Evolutionary conservation across 2,113 vertebrate genomes (phyloP).

Genomic region (Promerops cafer): DNA sequence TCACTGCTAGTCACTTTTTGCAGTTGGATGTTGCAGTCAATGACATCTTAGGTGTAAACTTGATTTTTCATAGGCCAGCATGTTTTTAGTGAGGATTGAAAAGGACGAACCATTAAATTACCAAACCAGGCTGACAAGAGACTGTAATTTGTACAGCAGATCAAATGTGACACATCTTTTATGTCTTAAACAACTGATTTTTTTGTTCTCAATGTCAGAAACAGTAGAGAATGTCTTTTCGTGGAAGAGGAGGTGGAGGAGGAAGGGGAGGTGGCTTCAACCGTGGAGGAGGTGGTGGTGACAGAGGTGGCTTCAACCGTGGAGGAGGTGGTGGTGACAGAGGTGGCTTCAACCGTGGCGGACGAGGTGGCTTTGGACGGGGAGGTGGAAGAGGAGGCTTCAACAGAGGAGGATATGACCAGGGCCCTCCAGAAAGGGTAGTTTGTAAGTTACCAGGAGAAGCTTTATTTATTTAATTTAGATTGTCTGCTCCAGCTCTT

Average conservation of each 20-base stretch:
- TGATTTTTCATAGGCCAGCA: rapidly evolving
- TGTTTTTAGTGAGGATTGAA: not conserved
- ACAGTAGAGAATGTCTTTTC: slow-evolving; percentile 80
- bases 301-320: slow-evolving; percentile 62
- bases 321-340: slow-evolving; percentile 60
- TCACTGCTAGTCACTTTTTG: rapidly evolving
- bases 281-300: slow-evolving; percentile 47
- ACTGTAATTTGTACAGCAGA: not conserved
- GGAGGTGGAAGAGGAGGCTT: slow-evolving; percentile 82
- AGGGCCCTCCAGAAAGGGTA: slow-evolving; percentile 91
- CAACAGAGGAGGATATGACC: slow-evolving; percentile 86
- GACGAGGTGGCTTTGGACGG: slow-evolving; percentile 63
- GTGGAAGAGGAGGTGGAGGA: slow-evolving; percentile 76
- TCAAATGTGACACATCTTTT: not conserved
- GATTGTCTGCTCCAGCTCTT: not conserved
- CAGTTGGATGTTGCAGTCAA: rapidly evolving
- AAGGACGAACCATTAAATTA: rapidly evolving
- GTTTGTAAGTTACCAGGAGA: slow-evolving; percentile 77
- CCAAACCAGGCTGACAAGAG: not conserved
- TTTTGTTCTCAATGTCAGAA: not conserved
- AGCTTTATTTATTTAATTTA: rapidly evolving
- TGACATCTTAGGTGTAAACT: too few relatives aligned
- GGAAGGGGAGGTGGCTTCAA: slow-evolving; percentile 77
- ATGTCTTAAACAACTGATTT: not conserved
- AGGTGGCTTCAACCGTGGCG: slow-evolving; percentile 56